phyloP scores from a whole-genome alignment of 2,797 vertebrate species.

The Steatocranus sp. region DNA sequence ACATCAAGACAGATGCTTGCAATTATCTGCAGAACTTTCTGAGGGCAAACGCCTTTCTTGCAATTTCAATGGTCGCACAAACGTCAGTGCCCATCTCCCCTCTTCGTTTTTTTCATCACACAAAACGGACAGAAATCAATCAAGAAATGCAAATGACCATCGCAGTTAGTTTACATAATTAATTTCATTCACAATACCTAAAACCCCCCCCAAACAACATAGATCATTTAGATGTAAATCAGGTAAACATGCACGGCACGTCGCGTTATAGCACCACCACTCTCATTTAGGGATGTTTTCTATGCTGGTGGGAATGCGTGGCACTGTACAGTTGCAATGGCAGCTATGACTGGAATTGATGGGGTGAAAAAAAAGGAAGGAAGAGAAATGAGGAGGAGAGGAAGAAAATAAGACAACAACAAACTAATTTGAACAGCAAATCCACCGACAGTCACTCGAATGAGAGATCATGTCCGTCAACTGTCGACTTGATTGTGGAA shows the following conservation, averaged over 20 bases:
- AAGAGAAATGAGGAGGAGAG: neutral
- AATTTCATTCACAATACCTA: slow-evolving; percentile 46
- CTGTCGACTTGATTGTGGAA: slow-evolving; percentile 3
- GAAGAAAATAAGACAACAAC: neutral
- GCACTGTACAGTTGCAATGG: neutral
- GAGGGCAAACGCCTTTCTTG: neutral
- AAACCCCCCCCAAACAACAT: neutral
- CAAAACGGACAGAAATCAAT: slow-evolving; percentile 51
- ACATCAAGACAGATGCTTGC: slow-evolving; percentile 41
- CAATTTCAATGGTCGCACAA: slow-evolving; percentile 31
- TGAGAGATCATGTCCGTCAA: slow-evolving; percentile 19
- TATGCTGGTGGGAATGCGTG: neutral
- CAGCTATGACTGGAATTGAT: neutral
- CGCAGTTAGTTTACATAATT: slow-evolving; percentile 54
- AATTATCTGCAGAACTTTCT: slow-evolving; percentile 38
- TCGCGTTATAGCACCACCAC: neutral
- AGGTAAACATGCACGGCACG: slow-evolving; percentile 12
- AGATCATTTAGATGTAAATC: slow-evolving; percentile 49
- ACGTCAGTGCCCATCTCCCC: slow-evolving; percentile 37
- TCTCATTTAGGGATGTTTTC: slow-evolving; percentile 8
- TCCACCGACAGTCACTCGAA: slow-evolving; percentile 12
- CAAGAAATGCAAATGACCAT: slow-evolving; percentile 61
- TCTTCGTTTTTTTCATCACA: slow-evolving; percentile 22
- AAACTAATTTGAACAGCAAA: slow-evolving; percentile 8
- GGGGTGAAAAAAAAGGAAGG: neutral